Conservation (phyloP, 2,888 invertebrate genomes). For the Hemistola chrysoprasaria region DNA sequence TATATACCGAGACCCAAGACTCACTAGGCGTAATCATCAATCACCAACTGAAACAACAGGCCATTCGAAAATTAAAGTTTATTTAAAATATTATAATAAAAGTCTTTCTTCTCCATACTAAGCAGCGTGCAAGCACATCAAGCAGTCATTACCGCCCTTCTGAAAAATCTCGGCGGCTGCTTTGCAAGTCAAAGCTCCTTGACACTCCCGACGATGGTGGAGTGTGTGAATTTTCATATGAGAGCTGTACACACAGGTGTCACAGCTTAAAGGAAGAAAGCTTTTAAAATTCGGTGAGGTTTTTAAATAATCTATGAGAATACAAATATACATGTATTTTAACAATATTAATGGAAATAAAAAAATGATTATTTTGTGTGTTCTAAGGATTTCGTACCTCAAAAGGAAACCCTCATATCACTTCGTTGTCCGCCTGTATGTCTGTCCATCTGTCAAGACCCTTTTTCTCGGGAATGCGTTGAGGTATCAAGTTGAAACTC, state of each 20-base stretch:
- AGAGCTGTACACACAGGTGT: slow-evolving; percentile 36
- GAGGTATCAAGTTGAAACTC: no score
- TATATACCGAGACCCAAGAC: no score
- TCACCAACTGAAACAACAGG: no score
- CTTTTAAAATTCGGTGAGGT: slow-evolving; percentile 10
- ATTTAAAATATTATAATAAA: no score
- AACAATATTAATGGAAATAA: not conserved
- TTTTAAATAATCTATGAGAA: not conserved
- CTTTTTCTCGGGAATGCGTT: no score
- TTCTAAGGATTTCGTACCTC: not conserved
- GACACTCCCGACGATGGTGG: slow-evolving; percentile 22
- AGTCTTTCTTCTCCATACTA: slow-evolving; percentile 41
- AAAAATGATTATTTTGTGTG: not conserved
- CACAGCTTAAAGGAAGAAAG: slow-evolving; percentile 15
- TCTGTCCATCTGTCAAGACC: no score
- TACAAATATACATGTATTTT: no score
- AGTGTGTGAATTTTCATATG: slow-evolving; percentile 48
- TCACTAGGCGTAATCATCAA: no score
- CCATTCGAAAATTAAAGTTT: no score
- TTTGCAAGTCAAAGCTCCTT: slow-evolving; percentile 80
- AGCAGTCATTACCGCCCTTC: slow-evolving; percentile 78
- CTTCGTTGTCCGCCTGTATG: no score
- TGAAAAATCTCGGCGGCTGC: slow-evolving; percentile 75
- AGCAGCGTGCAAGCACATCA: slow-evolving; percentile 56
- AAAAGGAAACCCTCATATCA: no score